These are phyloP conservation scores for Pyrgus malvae DNA, from an alignment of 2,888 invertebrate species.

Conservation along the genomic window DNA sequence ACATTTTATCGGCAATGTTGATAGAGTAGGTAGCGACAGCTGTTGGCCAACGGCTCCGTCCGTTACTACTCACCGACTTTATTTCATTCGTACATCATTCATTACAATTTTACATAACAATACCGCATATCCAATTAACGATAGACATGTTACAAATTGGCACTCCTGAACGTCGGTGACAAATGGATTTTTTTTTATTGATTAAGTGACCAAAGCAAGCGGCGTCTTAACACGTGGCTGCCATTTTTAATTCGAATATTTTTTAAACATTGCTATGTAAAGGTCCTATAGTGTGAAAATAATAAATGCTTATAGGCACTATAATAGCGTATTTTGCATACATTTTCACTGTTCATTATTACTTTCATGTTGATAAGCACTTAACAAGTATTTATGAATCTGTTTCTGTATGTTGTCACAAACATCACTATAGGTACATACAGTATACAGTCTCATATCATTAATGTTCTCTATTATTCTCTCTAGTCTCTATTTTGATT, in stretches of 20 bases:
- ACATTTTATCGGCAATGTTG: constrained; percentile 13
- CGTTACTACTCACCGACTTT: constrained; percentile 1
- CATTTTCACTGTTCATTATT: too few relatives aligned
- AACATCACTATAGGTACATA: too few relatives aligned
- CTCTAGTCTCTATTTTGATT: too few relatives aligned
- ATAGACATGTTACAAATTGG: constrained; percentile 22
- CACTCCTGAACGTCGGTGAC: background rate
- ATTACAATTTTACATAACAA: constrained; percentile 15
- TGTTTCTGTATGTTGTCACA: too few relatives aligned
- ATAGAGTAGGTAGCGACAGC: constrained; percentile 18
- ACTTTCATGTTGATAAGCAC: too few relatives aligned
- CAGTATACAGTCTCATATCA: background rate
- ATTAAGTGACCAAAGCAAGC: constrained; percentile 5
- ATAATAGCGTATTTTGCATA: too few relatives aligned
- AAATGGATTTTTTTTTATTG: constrained; percentile 3
- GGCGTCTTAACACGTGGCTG: background rate
- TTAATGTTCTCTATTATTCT: too few relatives aligned
- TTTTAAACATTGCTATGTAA: too few relatives aligned
- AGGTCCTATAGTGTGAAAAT: too few relatives aligned
- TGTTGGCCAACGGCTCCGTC: constrained; percentile 13
- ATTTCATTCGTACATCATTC: constrained; percentile 5
- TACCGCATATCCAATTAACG: constrained; percentile 20
- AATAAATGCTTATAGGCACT: too few relatives aligned
- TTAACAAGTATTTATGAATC: too few relatives aligned
- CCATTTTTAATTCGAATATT: background rate